These are phyloP conservation scores for Platyscapa corneri DNA, from an alignment of 1,140 invertebrate species.

Conservation along the genomic window DNA sequence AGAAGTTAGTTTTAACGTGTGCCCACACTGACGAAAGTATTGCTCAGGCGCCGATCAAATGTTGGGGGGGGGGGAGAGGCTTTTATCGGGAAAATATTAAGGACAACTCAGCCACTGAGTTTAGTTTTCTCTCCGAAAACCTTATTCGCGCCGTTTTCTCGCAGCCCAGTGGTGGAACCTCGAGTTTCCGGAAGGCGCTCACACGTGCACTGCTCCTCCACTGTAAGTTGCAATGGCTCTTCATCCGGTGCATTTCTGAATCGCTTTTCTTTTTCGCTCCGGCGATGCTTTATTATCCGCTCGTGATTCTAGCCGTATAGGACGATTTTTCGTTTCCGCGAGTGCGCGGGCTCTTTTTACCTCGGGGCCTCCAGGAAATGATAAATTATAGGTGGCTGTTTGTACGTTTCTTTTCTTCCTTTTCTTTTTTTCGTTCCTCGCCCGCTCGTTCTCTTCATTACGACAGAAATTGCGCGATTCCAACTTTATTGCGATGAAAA, in stretches of 20 bases:
- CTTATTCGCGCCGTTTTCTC: not conserved
- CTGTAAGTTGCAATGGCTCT: not conserved
- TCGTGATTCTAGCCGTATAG: constrained; percentile 36
- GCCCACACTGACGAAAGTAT: too few relatives aligned
- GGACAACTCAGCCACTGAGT: too few relatives aligned
- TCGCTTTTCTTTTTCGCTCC: constrained; percentile 36
- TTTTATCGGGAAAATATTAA: too few relatives aligned
- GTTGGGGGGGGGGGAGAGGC: too few relatives aligned
- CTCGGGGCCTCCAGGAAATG: constrained; percentile 42
- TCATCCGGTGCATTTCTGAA: constrained; percentile 40
- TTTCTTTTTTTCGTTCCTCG: constrained; percentile 10
- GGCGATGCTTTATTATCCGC: constrained; percentile 42
- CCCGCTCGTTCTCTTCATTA: constrained; percentile 21
- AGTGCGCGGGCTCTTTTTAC: constrained; percentile 30
- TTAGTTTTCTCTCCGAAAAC: not conserved
- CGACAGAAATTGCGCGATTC: not conserved
- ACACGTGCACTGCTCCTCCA: not conserved
- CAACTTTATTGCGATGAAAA: constrained; percentile 20
- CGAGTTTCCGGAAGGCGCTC: not conserved
- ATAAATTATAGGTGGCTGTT: constrained; percentile 46
- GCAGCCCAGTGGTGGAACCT: not conserved
- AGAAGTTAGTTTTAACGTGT: too few relatives aligned
- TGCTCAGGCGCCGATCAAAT: too few relatives aligned
- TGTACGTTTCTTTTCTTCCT: not conserved
- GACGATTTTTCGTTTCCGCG: constrained; percentile 47